Percentiles rank a stretch among this genome's conserved stretches.
Evolutionary conservation across 2,797 vertebrate species (phyloP).

Genomic region (Danio albolineatus): DNA sequence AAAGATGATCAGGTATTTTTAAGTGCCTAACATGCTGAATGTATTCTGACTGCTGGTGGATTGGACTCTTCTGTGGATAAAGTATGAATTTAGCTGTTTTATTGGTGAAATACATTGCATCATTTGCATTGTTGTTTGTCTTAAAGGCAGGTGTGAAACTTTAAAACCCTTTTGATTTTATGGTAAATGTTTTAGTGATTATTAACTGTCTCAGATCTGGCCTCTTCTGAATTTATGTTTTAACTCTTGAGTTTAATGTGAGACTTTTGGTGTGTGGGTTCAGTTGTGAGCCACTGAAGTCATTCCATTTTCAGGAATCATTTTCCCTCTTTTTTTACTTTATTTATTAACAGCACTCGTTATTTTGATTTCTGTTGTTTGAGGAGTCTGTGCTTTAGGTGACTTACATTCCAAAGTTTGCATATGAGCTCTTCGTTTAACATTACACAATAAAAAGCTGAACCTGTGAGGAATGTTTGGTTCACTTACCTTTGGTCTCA

Average conservation of each 20-base stretch:
- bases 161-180: not conserved
- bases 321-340: not conserved
- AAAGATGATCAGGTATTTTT: not conserved
- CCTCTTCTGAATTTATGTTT: not conserved
- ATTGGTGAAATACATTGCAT: not conserved
- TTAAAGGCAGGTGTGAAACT: not conserved
- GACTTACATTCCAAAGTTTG: conserved; percentile 26
- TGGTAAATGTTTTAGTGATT: conserved; percentile 6
- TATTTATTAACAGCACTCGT: conserved; percentile 17
- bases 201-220: not conserved
- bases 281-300: conserved; percentile 3
- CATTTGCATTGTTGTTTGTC: not conserved
- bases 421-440: not conserved
- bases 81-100: not conserved
- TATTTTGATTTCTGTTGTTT: conserved; percentile 17
- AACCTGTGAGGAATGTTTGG: conserved; percentile 12
- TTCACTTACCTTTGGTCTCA: not conserved
- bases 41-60: conserved; percentile 7
- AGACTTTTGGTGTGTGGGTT: conserved; percentile 10
- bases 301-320: not conserved
- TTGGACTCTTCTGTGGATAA: not conserved
- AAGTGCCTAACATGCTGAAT: conserved; percentile 44
- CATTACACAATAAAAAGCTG: conserved; percentile 1
- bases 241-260: conserved; percentile 12
- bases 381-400: not conserved